Percentiles rank a stretch among this genome's conserved stretches.
Evolutionary conservation across 1,140 invertebrate species (phyloP).

Genomic region (Magallana angulata): DNA sequence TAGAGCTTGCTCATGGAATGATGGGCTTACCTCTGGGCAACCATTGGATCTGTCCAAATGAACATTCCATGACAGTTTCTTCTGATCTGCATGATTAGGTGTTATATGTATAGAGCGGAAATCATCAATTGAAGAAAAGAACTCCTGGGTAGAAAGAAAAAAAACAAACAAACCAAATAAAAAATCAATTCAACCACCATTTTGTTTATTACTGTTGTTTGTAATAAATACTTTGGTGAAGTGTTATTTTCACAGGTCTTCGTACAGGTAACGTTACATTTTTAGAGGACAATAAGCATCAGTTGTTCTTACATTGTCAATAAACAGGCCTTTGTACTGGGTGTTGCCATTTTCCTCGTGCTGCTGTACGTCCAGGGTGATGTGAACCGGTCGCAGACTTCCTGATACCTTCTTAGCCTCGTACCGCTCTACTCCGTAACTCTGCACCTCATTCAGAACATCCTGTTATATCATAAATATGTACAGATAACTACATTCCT

Average conservation of each 20-base stretch:
- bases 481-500: neutral
- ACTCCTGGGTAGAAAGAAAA: neutral
- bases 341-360: neutral
- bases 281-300: neutral
- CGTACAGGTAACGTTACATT: neutral
- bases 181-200: neutral
- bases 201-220: neutral
- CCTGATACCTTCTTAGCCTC: neutral
- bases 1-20: no score
- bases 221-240: neutral
- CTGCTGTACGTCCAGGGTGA: conserved; percentile 2
- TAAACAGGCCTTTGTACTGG: neutral
- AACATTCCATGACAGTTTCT: neutral
- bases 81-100: neutral
- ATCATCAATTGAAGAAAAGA: conserved; percentile 17
- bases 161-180: neutral
- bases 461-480: neutral
- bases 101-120: conserved; percentile 15
- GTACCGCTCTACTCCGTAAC: neutral
- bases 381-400: neutral
- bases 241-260: neutral
- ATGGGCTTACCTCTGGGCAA: neutral
- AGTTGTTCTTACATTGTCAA: conserved; percentile 3
- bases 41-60: conserved; percentile 26
- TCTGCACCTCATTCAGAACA: conserved; percentile 31